Conservation (phyloP, 2,797 vertebrate species). For the Anguilla marmorata region DNA sequence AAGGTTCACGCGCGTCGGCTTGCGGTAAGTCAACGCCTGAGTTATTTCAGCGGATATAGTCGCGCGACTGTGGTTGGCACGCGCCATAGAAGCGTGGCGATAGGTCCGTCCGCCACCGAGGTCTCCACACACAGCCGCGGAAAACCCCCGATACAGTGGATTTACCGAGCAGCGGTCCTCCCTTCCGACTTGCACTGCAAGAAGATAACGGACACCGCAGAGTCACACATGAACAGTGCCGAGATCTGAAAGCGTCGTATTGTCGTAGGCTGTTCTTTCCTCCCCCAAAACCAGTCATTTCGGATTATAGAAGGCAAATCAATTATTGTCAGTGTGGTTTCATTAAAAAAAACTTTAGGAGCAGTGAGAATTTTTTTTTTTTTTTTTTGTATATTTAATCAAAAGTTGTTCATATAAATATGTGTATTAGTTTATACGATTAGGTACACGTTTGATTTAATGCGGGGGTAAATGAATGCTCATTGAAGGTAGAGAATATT, state of each 20-base stretch:
- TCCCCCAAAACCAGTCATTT: not conserved
- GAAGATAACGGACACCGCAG: not conserved
- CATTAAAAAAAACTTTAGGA: not conserved
- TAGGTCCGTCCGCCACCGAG: not conserved
- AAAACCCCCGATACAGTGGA: not conserved
- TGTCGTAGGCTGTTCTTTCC: not conserved
- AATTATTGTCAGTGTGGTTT: not conserved
- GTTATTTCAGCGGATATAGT: not conserved
- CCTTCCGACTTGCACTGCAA: not conserved
- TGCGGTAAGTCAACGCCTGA: not conserved
- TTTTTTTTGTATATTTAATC: not conserved
- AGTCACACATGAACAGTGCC: not conserved
- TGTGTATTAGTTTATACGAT: not conserved
- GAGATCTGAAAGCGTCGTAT: not conserved
- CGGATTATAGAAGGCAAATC: not conserved
- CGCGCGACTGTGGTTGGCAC: not conserved
- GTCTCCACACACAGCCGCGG: not conserved
- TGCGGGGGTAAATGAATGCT: not conserved
- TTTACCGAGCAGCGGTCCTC: not conserved
- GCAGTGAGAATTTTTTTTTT: not conserved
- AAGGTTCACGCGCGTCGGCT: not conserved
- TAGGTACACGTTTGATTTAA: not conserved
- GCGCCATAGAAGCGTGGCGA: not conserved
- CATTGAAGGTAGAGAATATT: not conserved
- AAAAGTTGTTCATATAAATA: not conserved